Base-by-base conservation (phyloP, 2,797 vertebrate genomes). In the Coluber constrictor region DNA sequence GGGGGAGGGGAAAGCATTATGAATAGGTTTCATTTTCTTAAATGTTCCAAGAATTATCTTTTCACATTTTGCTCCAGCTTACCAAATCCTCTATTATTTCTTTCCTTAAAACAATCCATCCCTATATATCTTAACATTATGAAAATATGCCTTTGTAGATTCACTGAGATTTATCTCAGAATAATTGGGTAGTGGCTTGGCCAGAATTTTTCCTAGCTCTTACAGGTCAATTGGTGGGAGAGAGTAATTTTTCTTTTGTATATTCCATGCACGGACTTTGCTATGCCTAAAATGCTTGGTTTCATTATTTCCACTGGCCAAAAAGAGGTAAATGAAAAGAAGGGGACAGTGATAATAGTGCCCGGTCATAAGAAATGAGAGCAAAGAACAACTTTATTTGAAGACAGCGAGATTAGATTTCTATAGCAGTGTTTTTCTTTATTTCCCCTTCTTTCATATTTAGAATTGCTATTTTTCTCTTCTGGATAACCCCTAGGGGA, bases 21-120 rank as follows among this genome's bases (percentile, higher is more conserved):
- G 86, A 95, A 93, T 55, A 95, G 87, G 86, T 92, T 97, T 96
- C 92, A 90, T 95, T 96, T 97, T 96, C 96, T 95, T 95, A 94
- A 93, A 87, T 83, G 57, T 94, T 95, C 47, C 32, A 90, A 94
- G 93, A 97, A 94, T 32, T 63, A 91, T 97, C 91, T 96, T 92
- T 70, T 92, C 91, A 12, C 93, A 96, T 96, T 90, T 92, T 92
- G 92, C 93, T 93, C 87, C 37, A 89, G 89, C 95, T 97, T 91
- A 23, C 59, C 93, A 95, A 90, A 90, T 94, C 92, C 91, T 56
- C 89, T 94, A 32, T 57, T 94, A 88, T 0, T 56, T 47, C 79
- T 83, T 47, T 83, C 79, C 43, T 51, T 55, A 47, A 55, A 47
- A 96, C 93, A 57, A 87, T 90, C 87, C 61, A 55, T 29, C 32